These are phyloP conservation scores for Liodrosophila aerea DNA, from an alignment of 2,888 invertebrate genomes.

Conservation along the genomic window DNA sequence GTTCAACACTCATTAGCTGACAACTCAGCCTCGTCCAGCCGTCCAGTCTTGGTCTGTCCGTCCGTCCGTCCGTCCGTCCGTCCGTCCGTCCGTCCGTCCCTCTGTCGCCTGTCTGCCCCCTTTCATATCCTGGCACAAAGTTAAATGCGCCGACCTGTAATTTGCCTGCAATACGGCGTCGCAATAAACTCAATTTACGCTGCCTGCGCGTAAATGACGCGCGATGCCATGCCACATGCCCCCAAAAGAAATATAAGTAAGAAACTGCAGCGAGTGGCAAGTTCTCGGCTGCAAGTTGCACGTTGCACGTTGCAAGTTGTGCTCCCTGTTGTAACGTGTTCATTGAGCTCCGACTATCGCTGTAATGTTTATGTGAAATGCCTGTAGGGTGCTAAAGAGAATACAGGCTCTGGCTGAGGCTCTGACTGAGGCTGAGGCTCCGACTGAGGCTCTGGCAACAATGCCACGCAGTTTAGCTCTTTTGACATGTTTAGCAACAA, in stretches of 20 bases:
- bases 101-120: slow-evolving; percentile 24
- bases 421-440: neutral
- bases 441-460: slow-evolving; percentile 18
- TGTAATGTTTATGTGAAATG: slow-evolving; percentile 66
- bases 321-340: slow-evolving; percentile 69
- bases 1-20: slow-evolving; percentile 66
- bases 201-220: slow-evolving; percentile 52
- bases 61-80: neutral
- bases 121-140: slow-evolving; percentile 75
- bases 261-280: slow-evolving; percentile 3
- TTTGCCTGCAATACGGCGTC: slow-evolving; percentile 77
- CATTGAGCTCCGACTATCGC: slow-evolving; percentile 48
- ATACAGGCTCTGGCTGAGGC: too few relatives aligned
- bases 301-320: slow-evolving; percentile 2
- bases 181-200: slow-evolving; percentile 74
- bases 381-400: slow-evolving; percentile 71
- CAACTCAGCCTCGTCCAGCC: slow-evolving; percentile 28
- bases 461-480: slow-evolving; percentile 60
- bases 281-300: neutral
- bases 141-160: slow-evolving; percentile 79
- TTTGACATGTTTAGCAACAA: slow-evolving; percentile 73
- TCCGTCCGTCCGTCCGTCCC: neutral
- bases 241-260: slow-evolving; percentile 38
- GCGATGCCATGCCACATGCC: slow-evolving; percentile 63
- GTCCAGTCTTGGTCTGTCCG: slow-evolving; percentile 1